Base-by-base conservation (phyloP, 2,797 vertebrate species). In the Sebastes cheni region DNA sequence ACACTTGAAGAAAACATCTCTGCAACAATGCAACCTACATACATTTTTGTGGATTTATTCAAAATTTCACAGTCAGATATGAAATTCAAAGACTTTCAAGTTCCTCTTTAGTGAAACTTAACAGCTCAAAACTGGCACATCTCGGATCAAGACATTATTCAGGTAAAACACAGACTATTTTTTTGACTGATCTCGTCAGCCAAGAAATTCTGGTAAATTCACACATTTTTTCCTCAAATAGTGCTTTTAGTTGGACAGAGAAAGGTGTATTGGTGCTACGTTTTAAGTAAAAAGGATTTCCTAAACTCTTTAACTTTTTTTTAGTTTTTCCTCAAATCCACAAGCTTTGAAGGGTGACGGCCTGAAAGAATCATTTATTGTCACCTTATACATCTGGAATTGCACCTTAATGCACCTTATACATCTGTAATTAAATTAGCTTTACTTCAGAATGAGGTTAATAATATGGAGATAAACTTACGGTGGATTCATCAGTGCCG, bases 401-500 rank as follows among this genome's bases (percentile, higher is more conserved):
- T 23, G 9, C 32, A 34, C 32, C 32, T 34, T 34, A 34, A 34
- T 34, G 32, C 32, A 34, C 34, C 7, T 20, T 12, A 30, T 20
- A 29, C 4, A 4, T 54, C 22, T 23, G 27, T 13, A 8, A 34
- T 42, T 25, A 67, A 50, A 60, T 20, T 2, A 27, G 25, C 12
- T 72, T 36, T 6, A 39, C 10, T 4, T 72, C 13, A 27, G 6
- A 58, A 34, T 1, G 18, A 20, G 11, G 13, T 11, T 12, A 56
- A 22, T 14, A 14, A 59, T 2, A 5, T n/a, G 29, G 1, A 69
- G 23, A 39, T 29, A 1, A 9, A 54, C 94, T 18, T 84, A 96
- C 95, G 3, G 76, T 79, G 54, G 93, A 95, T 16, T 92, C 82
- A 58, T 91, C 87, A 30, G 90, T 91, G 80, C 54, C 79, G 4